Evolutionary conservation across 2,888 invertebrate species (phyloP).

Genomic region (Drosophila sordidula): DNA sequence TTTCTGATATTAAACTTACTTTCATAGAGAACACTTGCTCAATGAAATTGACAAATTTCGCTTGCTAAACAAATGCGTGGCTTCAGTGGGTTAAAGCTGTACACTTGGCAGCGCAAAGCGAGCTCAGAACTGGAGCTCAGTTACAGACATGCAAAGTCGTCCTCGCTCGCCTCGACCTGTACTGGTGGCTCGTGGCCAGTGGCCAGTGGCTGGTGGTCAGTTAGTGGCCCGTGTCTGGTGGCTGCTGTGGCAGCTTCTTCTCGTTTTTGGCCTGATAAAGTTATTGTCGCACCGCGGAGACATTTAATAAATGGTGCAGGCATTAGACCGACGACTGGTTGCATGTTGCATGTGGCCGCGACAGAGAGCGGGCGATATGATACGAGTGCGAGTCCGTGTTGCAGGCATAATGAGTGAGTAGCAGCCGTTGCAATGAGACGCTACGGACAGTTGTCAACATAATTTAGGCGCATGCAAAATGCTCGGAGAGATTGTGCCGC

Average conservation of each 20-base stretch:
- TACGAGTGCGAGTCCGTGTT: slow-evolving; percentile 72
- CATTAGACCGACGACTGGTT: slow-evolving; percentile 70
- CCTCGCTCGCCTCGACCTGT: neutral
- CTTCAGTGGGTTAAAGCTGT: slow-evolving; percentile 60
- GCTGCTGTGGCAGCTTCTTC: slow-evolving; percentile 71
- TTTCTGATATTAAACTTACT: no score
- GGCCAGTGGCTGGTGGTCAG: slow-evolving; percentile 35
- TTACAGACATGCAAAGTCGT: slow-evolving; percentile 66
- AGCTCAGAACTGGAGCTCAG: slow-evolving; percentile 64
- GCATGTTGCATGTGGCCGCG: slow-evolving; percentile 45
- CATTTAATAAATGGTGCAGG: slow-evolving; percentile 83
- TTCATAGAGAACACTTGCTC: no score
- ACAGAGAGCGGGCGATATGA: slow-evolving; percentile 74
- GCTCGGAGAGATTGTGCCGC: slow-evolving; percentile 50
- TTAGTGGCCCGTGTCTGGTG: slow-evolving; percentile 32
- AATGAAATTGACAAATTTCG: no score
- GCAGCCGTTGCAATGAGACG: slow-evolving; percentile 75
- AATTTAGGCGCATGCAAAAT: slow-evolving; percentile 82
- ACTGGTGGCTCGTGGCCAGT: slow-evolving; percentile 36
- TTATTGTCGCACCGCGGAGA: slow-evolving; percentile 81
- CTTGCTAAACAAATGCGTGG: neutral
- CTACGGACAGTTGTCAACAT: slow-evolving; percentile 82
- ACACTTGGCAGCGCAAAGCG: slow-evolving; percentile 62
- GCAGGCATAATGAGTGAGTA: slow-evolving; percentile 81
- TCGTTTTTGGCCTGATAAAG: slow-evolving; percentile 81